A percentile compares a stretch with the other conserved stretches of the same genome.
Evolutionary conservation across 2,888 invertebrate species (phyloP).

Genomic region (Orthosia incerta): DNA sequence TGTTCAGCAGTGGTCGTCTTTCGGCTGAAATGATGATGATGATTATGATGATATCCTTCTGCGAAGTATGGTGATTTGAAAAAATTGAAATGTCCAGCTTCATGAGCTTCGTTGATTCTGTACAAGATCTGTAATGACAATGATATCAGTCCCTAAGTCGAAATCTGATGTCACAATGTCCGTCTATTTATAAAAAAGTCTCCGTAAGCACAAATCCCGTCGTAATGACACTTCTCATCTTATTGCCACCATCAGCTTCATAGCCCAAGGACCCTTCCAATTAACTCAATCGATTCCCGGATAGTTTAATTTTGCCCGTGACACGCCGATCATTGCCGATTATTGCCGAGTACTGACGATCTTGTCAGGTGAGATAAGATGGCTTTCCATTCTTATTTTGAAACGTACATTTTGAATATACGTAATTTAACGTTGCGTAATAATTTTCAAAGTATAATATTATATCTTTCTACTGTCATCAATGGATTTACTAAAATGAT

Average conservation of each 20-base stretch:
- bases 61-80: too few relatives aligned
- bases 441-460: too few relatives aligned
- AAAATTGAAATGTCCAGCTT: too few relatives aligned
- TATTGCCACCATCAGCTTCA: slow-evolving; percentile 25
- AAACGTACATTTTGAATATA: slow-evolving; percentile 8
- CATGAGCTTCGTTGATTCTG: too few relatives aligned
- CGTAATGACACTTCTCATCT: slow-evolving; percentile 11
- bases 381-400: not conserved
- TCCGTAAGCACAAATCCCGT: not conserved
- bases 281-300: slow-evolving; percentile 58
- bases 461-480: too few relatives aligned
- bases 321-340: slow-evolving; percentile 51
- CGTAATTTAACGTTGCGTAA: too few relatives aligned
- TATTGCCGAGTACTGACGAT: slow-evolving; percentile 40
- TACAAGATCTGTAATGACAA: too few relatives aligned
- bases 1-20: too few relatives aligned
- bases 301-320: slow-evolving; percentile 55
- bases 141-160: too few relatives aligned
- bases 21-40: too few relatives aligned
- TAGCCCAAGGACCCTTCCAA: slow-evolving; percentile 56
- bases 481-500: too few relatives aligned
- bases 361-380: slow-evolving; percentile 3
- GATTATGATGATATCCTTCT: too few relatives aligned
- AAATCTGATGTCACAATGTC: not conserved
- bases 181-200: slow-evolving; percentile 2